Evolutionary conservation across 2,113 vertebrate genomes (phyloP).

Genomic region (Petroica traversi): DNA sequence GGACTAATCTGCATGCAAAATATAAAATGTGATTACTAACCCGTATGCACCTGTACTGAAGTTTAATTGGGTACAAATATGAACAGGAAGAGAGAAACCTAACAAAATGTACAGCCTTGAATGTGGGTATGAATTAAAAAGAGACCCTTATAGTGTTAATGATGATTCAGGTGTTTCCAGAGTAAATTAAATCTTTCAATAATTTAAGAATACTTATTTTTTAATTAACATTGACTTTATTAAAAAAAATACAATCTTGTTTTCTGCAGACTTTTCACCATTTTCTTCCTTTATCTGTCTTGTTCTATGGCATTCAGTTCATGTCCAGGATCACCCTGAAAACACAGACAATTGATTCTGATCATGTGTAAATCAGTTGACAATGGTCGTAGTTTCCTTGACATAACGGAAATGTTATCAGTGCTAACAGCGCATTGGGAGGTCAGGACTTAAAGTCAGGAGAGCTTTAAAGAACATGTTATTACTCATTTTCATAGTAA

Average conservation of each 20-base stretch:
- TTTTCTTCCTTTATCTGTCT: neutral
- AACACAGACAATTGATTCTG: neutral
- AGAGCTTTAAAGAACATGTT: neutral
- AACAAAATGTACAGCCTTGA: conserved; percentile 61
- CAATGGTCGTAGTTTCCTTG: neutral
- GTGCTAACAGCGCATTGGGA: neutral
- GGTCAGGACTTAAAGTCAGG: neutral
- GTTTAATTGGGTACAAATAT: conserved; percentile 69
- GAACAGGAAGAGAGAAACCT: conserved; percentile 67
- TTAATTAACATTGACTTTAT: neutral
- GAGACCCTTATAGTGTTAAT: conserved; percentile 47
- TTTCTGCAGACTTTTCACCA: neutral
- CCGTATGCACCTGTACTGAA: conserved; percentile 73
- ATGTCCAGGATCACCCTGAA: neutral
- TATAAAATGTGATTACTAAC: conserved; percentile 74
- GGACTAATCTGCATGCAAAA: conserved; percentile 76
- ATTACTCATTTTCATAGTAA: neutral
- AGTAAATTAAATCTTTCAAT: conserved; percentile 23
- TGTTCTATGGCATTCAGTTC: neutral
- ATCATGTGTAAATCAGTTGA: neutral
- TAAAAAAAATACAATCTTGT: neutral
- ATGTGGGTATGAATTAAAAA: conserved; percentile 53
- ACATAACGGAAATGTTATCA: neutral
- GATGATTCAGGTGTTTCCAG: conserved; percentile 63
- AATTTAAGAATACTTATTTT: conserved; percentile 19